These are phyloP conservation scores for Drosophila vallismaia DNA, from an alignment of 2,888 invertebrate species.

Conservation along the genomic window DNA sequence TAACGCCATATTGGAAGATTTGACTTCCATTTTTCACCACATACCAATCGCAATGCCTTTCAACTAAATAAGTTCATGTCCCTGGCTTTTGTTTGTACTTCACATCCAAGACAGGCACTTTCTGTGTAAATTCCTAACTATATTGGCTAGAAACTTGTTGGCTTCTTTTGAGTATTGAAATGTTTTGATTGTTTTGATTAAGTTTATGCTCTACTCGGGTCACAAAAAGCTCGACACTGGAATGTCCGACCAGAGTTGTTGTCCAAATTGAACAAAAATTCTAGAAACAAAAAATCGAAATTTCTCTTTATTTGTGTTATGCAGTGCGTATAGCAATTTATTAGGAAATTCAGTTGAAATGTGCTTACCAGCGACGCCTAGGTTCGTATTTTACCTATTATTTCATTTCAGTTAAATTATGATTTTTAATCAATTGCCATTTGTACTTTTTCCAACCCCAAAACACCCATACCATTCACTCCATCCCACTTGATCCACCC, in stretches of 20 bases:
- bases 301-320: constrained; percentile 78
- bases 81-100: constrained; percentile 22
- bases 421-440: constrained; percentile 41
- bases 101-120: constrained; percentile 30
- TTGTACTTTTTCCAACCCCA: constrained; percentile 16
- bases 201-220: constrained; percentile 5
- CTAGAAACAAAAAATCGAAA: constrained; percentile 45
- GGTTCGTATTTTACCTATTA: constrained; percentile 78
- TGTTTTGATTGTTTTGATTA: constrained; percentile 1
- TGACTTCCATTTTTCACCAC: background rate
- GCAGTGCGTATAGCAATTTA: constrained; percentile 83
- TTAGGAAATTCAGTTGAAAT: constrained; percentile 84
- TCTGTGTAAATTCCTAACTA: background rate
- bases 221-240: constrained; percentile 36
- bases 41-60: background rate
- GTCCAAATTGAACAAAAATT: constrained; percentile 20
- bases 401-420: constrained; percentile 42
- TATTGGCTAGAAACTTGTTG: background rate
- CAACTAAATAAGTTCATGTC: background rate
- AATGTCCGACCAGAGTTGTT: background rate
- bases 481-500: constrained; percentile 15
- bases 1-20: background rate
- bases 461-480: constrained; percentile 31
- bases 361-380: constrained; percentile 81
- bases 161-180: constrained; percentile 10